Percentiles rank a stretch among this genome's conserved stretches.
Conservation (phyloP, 2,888 invertebrate genomes). For the Lasioglossum villosulum region DNA sequence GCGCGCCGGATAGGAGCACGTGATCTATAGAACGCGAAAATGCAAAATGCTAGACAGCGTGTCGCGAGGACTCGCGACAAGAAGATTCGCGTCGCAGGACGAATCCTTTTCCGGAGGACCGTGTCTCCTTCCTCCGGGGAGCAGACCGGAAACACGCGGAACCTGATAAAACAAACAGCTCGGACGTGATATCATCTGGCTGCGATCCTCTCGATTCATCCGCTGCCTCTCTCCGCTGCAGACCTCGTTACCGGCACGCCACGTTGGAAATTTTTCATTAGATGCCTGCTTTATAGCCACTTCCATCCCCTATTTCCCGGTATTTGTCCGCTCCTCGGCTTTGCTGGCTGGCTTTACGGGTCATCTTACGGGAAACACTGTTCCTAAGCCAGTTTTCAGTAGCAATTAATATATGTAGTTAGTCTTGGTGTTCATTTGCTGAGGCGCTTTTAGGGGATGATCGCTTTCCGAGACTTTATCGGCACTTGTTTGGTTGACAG, state of each 20-base stretch:
- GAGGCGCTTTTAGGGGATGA: not conserved
- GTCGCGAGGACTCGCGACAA: not conserved
- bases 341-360: not conserved
- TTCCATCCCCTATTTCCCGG: too few species aligned
- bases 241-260: not conserved
- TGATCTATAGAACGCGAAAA: slow-evolving; percentile 48
- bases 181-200: slow-evolving; percentile 40
- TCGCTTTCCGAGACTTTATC: not conserved
- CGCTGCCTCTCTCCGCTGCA: slow-evolving; percentile 5
- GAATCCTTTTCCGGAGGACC: not conserved
- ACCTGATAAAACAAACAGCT: slow-evolving; percentile 42
- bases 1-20: slow-evolving; percentile 20
- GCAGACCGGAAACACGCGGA: slow-evolving; percentile 48
- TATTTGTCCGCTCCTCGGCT: not conserved
- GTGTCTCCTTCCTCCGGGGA: not conserved
- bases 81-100: not conserved
- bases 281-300: not conserved
- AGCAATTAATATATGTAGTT: not conserved
- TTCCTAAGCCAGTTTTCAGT: not conserved
- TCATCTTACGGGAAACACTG: not conserved
- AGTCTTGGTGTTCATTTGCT: not conserved
- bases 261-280: slow-evolving; percentile 22
- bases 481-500: not conserved
- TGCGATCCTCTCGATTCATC: not conserved
- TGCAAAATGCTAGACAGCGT: not conserved